phyloP scores from a whole-genome alignment of 2,113 vertebrate genomes.

The Setophaga coronata region DNA sequence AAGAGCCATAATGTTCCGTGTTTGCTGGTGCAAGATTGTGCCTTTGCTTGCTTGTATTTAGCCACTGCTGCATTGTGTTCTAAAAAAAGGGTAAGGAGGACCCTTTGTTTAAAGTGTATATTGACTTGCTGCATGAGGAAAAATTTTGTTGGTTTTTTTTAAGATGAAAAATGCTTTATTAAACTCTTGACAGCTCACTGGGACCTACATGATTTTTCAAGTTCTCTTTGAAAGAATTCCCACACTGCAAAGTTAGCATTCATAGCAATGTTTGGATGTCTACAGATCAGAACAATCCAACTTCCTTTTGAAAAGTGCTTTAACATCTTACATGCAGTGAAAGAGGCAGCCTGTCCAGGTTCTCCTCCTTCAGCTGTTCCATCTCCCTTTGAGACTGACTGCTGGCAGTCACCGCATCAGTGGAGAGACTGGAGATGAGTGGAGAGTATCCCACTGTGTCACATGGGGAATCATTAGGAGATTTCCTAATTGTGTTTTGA shows the following conservation, averaged over 20 bases:
- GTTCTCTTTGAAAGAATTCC: neutral
- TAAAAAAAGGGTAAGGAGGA: neutral
- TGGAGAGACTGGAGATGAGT: neutral
- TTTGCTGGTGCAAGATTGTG: neutral
- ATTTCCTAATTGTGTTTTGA: conserved; percentile 41
- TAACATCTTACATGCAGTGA: neutral
- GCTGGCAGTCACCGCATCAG: neutral
- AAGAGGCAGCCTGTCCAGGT: neutral
- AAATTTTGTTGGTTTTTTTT: neutral
- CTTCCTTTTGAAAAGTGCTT: neutral
- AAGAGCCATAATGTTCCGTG: neutral
- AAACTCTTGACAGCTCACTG: neutral
- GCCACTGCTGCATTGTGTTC: neutral
- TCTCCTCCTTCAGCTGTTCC: neutral
- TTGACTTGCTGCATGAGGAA: neutral
- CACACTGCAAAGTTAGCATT: neutral
- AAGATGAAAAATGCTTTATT: neutral
- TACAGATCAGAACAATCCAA: neutral
- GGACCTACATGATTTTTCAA: neutral
- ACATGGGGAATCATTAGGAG: neutral
- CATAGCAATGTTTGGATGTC: neutral
- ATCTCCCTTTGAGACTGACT: neutral
- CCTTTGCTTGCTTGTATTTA: neutral
- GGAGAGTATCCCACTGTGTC: neutral
- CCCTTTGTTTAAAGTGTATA: neutral